A percentile compares a stretch with the other conserved stretches of the same genome.
These are phyloP conservation scores for Mercenaria mercenaria DNA, from an alignment of 1,140 invertebrate genomes.

Conservation along the genomic window DNA sequence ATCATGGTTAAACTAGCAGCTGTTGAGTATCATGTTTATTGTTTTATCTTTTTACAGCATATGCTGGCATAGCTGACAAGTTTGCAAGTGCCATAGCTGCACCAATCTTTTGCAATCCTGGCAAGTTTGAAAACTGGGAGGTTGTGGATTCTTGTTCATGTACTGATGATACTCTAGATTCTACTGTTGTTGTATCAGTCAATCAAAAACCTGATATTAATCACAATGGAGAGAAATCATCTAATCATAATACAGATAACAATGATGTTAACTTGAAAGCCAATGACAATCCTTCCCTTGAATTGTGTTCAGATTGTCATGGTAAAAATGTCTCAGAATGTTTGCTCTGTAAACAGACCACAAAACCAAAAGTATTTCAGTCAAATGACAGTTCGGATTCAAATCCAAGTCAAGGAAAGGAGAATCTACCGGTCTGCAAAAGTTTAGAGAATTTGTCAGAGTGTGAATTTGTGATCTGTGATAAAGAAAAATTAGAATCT, in stretches of 20 bases:
- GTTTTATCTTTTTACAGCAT: slow-evolving; percentile 76
- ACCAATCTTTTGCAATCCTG: slow-evolving; percentile 67
- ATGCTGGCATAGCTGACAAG: slow-evolving; percentile 81
- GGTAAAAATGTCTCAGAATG: neutral
- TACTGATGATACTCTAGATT: slow-evolving; percentile 6
- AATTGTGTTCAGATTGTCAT: slow-evolving; percentile 5
- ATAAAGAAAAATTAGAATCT: neutral
- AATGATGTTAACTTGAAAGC: neutral
- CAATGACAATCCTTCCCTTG: neutral
- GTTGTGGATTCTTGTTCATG: neutral
- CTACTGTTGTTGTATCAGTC: neutral
- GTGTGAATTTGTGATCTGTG: slow-evolving; percentile 37
- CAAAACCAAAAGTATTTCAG: neutral
- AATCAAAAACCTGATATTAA: neutral
- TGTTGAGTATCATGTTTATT: no score
- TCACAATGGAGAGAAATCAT: neutral
- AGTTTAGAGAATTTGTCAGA: slow-evolving; percentile 33
- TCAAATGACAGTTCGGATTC: neutral
- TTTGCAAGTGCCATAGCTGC: slow-evolving; percentile 69
- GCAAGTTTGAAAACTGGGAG: slow-evolving; percentile 51
- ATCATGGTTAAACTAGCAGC: no score
- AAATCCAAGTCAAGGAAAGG: neutral
- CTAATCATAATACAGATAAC: neutral
- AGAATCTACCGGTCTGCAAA: slow-evolving; percentile 3
- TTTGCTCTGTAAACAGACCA: neutral